Conservation (phyloP, 2,888 invertebrate genomes). For the Gari tellinella region DNA sequence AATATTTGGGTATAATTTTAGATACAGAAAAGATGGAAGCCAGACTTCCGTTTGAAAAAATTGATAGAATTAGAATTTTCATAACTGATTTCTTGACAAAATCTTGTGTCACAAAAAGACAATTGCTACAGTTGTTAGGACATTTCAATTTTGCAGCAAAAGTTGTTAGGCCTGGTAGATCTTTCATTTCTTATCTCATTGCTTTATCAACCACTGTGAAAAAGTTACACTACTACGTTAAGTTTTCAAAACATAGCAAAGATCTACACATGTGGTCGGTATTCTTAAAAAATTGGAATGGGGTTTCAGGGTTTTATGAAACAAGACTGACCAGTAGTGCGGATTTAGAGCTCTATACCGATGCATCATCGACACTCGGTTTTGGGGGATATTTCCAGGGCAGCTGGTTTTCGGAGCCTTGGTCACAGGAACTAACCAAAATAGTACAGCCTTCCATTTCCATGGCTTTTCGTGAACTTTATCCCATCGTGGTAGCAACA, state of each 20-base stretch:
- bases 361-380: constrained; percentile 27
- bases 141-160: constrained; percentile 38
- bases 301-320: constrained; percentile 12
- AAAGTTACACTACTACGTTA: constrained; percentile 13
- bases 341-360: constrained; percentile 20
- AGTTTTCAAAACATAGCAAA: constrained; percentile 16
- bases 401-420: constrained; percentile 33
- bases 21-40: constrained; percentile 50
- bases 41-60: constrained; percentile 32
- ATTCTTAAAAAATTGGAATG: constrained; percentile 30
- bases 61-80: constrained; percentile 22
- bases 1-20: constrained; percentile 49
- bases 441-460: constrained; percentile 4
- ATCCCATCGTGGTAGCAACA: constrained; percentile 41
- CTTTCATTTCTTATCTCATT: constrained; percentile 30
- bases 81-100: neutral
- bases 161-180: constrained; percentile 34
- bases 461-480: constrained; percentile 39
- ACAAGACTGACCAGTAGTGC: neutral
- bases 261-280: constrained; percentile 27
- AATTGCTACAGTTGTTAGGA: constrained; percentile 20
- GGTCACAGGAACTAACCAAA: constrained; percentile 15
- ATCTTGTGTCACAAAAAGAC: neutral
- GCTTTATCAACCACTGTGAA: constrained; percentile 18
- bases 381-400: constrained; percentile 33